Evolutionary conservation across 2,888 invertebrate species (phyloP).

Genomic region (Aporophyla lueneburgensis): DNA sequence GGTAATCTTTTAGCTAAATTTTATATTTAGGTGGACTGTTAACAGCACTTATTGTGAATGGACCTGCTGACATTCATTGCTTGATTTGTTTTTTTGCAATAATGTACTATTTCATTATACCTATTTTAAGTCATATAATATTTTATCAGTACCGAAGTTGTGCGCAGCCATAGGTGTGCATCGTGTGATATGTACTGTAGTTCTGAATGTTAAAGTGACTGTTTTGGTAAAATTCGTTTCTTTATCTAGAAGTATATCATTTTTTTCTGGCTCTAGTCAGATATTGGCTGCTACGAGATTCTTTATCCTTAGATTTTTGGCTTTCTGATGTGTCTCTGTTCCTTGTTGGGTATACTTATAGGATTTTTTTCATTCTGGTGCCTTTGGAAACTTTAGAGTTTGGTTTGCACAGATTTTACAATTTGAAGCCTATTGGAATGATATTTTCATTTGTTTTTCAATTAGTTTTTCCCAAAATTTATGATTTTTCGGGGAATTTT

Average conservation of each 20-base stretch:
- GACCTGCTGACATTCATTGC: constrained; percentile 1
- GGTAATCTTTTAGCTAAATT: constrained; percentile 10
- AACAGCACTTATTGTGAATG: constrained; percentile 38
- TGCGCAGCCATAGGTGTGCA: constrained; percentile 65
- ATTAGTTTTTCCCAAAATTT: too few relatives aligned
- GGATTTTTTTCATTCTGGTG: too few relatives aligned
- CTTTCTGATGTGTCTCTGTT: too few relatives aligned
- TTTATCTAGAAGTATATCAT: constrained; percentile 57
- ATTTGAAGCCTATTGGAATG: too few relatives aligned
- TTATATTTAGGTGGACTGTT: constrained; percentile 52
- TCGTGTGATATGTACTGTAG: constrained; percentile 58
- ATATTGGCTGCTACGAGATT: too few relatives aligned
- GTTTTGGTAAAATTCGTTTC: constrained; percentile 60
- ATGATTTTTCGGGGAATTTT: too few relatives aligned
- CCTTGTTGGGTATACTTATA: too few relatives aligned
- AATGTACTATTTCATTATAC: constrained; percentile 17
- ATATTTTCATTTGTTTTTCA: too few relatives aligned
- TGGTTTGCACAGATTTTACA: too few relatives aligned
- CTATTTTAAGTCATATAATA: constrained; percentile 54
- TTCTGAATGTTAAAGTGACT: constrained; percentile 42
- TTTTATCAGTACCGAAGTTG: constrained; percentile 55
- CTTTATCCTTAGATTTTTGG: too few relatives aligned
- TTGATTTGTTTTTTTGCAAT: too few relatives aligned
- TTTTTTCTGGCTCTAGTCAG: neutral
- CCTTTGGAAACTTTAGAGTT: too few relatives aligned